Conservation (phyloP, 2,888 invertebrate genomes). For the Iselma pallidipennis region DNA sequence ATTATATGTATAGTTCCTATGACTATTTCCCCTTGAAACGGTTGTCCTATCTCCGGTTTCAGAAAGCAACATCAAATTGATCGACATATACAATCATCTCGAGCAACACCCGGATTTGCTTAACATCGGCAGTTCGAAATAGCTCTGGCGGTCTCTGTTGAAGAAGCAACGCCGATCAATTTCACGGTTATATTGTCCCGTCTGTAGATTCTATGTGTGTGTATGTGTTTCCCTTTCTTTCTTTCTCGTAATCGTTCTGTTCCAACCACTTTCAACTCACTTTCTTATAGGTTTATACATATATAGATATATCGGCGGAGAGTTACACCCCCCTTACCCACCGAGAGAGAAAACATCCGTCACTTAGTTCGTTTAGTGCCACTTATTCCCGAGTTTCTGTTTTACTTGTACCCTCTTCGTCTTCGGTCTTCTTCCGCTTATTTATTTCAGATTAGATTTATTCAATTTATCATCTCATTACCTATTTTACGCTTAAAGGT, state of each 20-base stretch:
- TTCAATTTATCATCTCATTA: conserved; percentile 58
- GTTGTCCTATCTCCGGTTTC: neutral
- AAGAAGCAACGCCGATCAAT: conserved; percentile 52
- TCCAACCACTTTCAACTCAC: conserved; percentile 29
- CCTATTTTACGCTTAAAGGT: conserved; percentile 42
- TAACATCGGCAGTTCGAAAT: conserved; percentile 51
- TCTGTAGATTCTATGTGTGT: conserved; percentile 26
- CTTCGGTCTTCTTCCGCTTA: conserved; percentile 53
- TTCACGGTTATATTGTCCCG: conserved; percentile 56
- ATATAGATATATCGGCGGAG: conserved; percentile 11
- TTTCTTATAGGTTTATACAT: conserved; percentile 21
- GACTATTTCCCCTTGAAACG: neutral
- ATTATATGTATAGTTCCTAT: too few relatives aligned
- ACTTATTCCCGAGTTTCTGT: conserved; percentile 51
- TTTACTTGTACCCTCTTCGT: conserved; percentile 49
- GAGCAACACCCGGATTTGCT: conserved; percentile 49
- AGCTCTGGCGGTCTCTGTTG: conserved; percentile 42
- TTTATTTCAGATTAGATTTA: conserved; percentile 57
- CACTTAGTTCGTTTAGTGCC: conserved; percentile 55
- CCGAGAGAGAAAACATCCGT: conserved; percentile 41
- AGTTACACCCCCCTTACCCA: neutral
- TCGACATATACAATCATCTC: conserved; percentile 44
- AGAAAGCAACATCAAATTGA: conserved; percentile 41
- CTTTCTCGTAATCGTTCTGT: conserved; percentile 17
- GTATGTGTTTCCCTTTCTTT: conserved; percentile 21